Conservation (phyloP, 2,113 vertebrate genomes). For the Tricholaema leucomelas region DNA sequence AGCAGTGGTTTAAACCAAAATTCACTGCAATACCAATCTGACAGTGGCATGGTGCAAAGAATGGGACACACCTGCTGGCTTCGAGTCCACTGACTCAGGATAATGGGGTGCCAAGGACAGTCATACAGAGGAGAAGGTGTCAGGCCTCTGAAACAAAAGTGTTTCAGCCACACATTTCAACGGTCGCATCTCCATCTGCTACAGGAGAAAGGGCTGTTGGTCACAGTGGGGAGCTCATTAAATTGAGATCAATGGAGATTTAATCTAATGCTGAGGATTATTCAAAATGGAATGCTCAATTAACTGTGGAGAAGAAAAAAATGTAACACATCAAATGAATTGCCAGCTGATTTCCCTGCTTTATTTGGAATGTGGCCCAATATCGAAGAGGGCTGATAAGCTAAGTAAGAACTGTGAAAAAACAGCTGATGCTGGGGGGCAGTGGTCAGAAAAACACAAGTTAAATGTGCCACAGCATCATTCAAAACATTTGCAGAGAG, state of each 20-base stretch:
- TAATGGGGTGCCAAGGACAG: not conserved
- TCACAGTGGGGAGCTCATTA: constrained; percentile 59
- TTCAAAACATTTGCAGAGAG: not conserved
- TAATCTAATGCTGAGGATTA: constrained; percentile 52
- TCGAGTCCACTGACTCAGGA: accelerated
- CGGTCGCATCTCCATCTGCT: not conserved
- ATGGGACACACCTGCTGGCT: not conserved
- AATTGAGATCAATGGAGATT: constrained; percentile 62
- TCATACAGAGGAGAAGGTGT: not conserved
- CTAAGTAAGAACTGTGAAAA: not conserved
- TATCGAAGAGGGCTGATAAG: not conserved
- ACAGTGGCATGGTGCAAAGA: not conserved
- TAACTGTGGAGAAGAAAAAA: constrained; percentile 5
- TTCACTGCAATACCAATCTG: not conserved
- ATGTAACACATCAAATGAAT: not conserved
- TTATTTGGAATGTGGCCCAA: not conserved
- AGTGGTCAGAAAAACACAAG: not conserved
- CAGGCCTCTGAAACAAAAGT: not conserved
- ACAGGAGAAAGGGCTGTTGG: not conserved
- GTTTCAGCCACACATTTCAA: not conserved
- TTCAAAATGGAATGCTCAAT: constrained; percentile 37
- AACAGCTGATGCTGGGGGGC: not conserved
- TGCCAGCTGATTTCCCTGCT: constrained; percentile 37
- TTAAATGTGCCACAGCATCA: not conserved
- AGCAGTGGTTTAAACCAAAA: not conserved